Percentiles rank a stretch among this genome's conserved stretches.
Conservation (phyloP, 2,888 invertebrate species). For the Thysanoteuthis rhombus region DNA sequence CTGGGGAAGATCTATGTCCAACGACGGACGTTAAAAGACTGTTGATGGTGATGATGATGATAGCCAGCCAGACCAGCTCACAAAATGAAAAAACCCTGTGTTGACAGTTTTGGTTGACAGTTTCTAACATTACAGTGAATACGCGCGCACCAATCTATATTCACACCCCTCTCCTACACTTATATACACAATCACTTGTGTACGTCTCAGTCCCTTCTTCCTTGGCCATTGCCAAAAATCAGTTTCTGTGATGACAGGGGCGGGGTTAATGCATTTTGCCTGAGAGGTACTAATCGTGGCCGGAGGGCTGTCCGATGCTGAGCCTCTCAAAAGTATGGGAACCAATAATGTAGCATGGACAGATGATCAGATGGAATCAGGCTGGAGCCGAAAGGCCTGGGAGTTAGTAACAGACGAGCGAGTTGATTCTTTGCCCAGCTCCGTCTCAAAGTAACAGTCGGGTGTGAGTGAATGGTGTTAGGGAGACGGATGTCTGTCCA, state of each 20-base stretch:
- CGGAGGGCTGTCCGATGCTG: background rate
- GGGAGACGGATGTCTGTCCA: background rate
- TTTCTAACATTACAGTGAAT: too few relatives aligned
- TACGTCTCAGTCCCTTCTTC: background rate
- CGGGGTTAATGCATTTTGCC: background rate
- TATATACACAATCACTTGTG: background rate
- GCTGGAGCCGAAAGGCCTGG: too few relatives aligned
- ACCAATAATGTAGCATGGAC: background rate
- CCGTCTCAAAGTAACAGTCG: background rate
- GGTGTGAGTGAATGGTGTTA: background rate
- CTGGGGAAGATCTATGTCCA: too few relatives aligned
- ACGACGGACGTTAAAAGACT: too few relatives aligned
- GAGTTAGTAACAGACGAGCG: background rate
- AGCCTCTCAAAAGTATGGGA: background rate
- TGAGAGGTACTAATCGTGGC: background rate
- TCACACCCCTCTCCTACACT: background rate
- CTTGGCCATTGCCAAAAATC: background rate
- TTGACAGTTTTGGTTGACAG: too few relatives aligned
- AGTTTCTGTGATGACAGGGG: background rate
- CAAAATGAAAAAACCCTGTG: too few relatives aligned
- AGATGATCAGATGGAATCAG: background rate
- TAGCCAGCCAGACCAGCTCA: too few relatives aligned
- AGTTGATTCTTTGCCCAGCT: background rate
- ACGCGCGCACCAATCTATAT: too few relatives aligned
- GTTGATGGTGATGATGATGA: too few relatives aligned